Evolutionary conservation across 2,888 invertebrate species (phyloP), one percentile per base, ranked within the genome.

Genomic region (Rhorus exstirpatorius): DNA sequence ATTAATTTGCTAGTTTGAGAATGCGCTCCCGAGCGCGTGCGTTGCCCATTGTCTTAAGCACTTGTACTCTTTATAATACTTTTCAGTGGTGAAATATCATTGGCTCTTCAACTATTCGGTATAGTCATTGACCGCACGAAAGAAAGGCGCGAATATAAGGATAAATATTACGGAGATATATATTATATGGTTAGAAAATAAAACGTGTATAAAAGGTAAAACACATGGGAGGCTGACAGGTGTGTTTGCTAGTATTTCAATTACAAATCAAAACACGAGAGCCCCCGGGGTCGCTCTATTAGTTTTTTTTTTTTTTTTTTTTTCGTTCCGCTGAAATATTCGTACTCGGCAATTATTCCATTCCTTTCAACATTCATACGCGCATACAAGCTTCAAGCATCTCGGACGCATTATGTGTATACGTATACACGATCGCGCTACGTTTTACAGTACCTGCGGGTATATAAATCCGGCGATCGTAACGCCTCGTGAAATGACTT

Each of bases 1-100:
- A 92, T 91, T 92, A 91, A 92, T 92, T 92, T 91, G 89, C 85
- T 86, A 79, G 68, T 84, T 82, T 71, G 49, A 65, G 79, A 75
- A 79, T 75, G 82, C 60, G 82, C 60, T 58, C 67, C n/a, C 41
- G 71, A 53, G 81, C 74, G 67, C 78, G 81, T 78, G 79, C 79
- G 53, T 46, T n/a, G 68, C 65, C 53, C 65, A 55, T 67, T 76
- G 58, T 65, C 63, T 65, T 55, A 51, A 2, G 31, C 38, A 38
- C 38, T 38, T 8, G 38, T 10, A 38, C 4, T 38, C 6, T 8
- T 38, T 1, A 3, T 38, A 8, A 38, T 8, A 38, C 38, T 38
- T 38, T 8, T 7, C 4, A 38, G 31, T 31, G n/a, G n/a, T n/a
- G n/a, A n/a, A n/a, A n/a, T n/a, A n/a, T n/a, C n/a, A n/a, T n/a